Base-by-base conservation (phyloP, 2,888 invertebrate species). In the Spodoptera exigua region DNA sequence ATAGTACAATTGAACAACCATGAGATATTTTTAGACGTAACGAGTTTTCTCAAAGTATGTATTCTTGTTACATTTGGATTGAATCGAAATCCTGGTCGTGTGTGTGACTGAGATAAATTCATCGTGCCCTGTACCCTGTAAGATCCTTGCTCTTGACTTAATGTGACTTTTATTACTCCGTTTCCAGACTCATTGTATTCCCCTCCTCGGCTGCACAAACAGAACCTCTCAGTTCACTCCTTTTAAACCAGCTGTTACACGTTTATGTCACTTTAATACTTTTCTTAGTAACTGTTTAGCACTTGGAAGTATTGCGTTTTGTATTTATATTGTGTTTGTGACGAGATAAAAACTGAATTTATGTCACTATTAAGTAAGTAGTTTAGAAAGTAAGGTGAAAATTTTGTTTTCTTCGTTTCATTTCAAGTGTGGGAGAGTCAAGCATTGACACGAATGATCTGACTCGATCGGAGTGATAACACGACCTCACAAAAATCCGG, bases 111-210 rank as follows among this genome's bases (percentile, higher is more conserved):
- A 81, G 79, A 87, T 85, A 87, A 85, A 86, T 86, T 85, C 82
- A 83, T 82, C 80, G 76, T 74, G 76, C 75, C 79, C 79, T 70
- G 59, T 65, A 63, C 69, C 74, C 78, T 63, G 79, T 67, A 76
- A 83, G 82, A 82, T 85, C 85, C 82, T 86, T 80, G 83, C 89
- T 89, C 89, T 89, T 83, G 90, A 89, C 88, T 90, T 91, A 91
- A 91, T 91, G 90, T 84, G 91, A 91, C 91, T 91, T 91, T 91
- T 91, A 91, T 91, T 89, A 80, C 90, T 85, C 84, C 83, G 84
- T 85, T 89, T 86, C 81, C 86, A 87, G 79, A 72, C 76, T 82
- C 88, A 86, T 89, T 90, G 89, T 89, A 83, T 57, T 70, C 78
- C 79, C 80, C 87, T 69, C 86, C 81, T 37, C 37, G 54, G 3